Conservation (phyloP, 2,113 vertebrate species). For the Prolemur simus region DNA sequence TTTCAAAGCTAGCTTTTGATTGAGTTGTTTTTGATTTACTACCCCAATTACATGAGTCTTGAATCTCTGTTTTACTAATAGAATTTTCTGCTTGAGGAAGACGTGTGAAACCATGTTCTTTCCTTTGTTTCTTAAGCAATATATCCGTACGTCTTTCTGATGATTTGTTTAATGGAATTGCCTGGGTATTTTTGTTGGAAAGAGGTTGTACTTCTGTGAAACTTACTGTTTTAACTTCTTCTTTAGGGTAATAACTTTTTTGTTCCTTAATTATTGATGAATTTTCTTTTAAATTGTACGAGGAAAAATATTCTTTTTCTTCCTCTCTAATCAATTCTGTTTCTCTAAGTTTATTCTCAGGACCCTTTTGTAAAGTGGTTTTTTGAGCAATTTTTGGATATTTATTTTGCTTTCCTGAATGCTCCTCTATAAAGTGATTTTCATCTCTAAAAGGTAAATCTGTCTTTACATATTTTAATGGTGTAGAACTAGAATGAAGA, state of each 20-base stretch:
- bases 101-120: conserved; percentile 28
- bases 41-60: conserved; percentile 17
- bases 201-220: conserved; percentile 16
- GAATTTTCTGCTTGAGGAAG: conserved; percentile 48
- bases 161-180: conserved; percentile 35
- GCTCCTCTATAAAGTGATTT: not conserved
- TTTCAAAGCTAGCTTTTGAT: conserved; percentile 60
- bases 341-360: conserved; percentile 53
- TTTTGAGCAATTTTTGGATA: conserved; percentile 50
- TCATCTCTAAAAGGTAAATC: conserved; percentile 48
- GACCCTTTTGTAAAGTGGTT: conserved; percentile 13
- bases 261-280: conserved; percentile 1
- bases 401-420: conserved; percentile 58
- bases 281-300: conserved; percentile 48
- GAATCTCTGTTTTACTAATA: conserved; percentile 57
- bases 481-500: not conserved
- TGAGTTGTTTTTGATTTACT: conserved; percentile 46
- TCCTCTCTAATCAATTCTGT: conserved; percentile 51
- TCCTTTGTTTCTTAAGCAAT: conserved; percentile 56
- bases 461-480: conserved; percentile 48
- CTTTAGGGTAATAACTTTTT: conserved; percentile 27
- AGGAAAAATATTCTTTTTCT: conserved; percentile 36
- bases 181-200: conserved; percentile 45
- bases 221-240: conserved; percentile 24
- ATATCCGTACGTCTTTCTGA: conserved; percentile 45